Base-by-base conservation (phyloP, 2,888 invertebrate genomes). In the Acronicta alni region DNA sequence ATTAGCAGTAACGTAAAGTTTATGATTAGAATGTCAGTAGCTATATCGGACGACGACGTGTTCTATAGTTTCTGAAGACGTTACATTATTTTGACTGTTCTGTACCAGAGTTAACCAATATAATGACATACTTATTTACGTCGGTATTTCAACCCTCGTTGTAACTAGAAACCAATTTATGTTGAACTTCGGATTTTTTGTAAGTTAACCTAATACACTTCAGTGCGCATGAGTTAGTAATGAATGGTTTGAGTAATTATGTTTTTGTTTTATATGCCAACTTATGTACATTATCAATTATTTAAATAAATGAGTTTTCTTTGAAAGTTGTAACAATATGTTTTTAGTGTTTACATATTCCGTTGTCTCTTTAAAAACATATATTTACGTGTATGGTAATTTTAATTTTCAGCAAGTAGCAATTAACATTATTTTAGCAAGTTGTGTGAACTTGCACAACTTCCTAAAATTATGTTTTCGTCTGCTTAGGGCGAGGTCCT, bases 231-330 rank as follows among this genome's bases (percentile, higher is more conserved):
- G 61, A 51, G 16, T 54, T 51, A 38, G 43, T 47, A 47, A 45
- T 48, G 14, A 32, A 63, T 43, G 49, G 12, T 53, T 60, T 57
- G 17, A 54, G 55, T 55, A 52, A 71, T 55, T 44, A 66, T 65
- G 43, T 57, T 72, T 71, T 65, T 37, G 3, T 38, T 61, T 52
- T 60, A 51, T 59, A 59, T 49, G 38, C 14, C 15, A 26, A 18
- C 46, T 52, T 56, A 56, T 62, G 43, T 69, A 56, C 41, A 64
- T 53, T 53, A 57, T 35, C 18, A 45, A 48, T 44, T 58, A 54
- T 48, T 61, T 16, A 48, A 67, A 72, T 75, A 72, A 75, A 72
- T 53, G 60, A 49, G 76, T 72, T 72, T 57, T 51, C 16, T 56
- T 58, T 52, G 16, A 67, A 47, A 51, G n/a, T 38, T 43, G 17